phyloP scores from a whole-genome alignment of 2,888 invertebrate genomes.

The Taenaris catops region DNA sequence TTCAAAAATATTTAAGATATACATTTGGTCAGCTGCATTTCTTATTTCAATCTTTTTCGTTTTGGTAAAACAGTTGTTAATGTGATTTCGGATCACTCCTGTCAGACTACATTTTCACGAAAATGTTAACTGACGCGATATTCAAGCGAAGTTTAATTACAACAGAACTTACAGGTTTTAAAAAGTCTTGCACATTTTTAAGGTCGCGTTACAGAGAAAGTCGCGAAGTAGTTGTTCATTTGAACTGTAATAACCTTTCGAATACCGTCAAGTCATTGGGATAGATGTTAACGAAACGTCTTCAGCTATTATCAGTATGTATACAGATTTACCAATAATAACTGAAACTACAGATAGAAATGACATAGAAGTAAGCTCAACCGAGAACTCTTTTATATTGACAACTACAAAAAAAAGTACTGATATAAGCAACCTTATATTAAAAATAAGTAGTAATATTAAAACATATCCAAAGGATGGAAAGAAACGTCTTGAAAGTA shows the following conservation, averaged over 20 bases:
- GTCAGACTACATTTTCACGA: conserved; percentile 9
- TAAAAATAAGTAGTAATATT: conserved; percentile 66
- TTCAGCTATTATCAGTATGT: conserved; percentile 43
- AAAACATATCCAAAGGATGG: conserved; percentile 57
- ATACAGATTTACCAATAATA: conserved; percentile 32
- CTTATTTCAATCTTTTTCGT: no score
- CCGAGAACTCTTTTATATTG: conserved; percentile 31
- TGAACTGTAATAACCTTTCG: conserved; percentile 53
- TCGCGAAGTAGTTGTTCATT: conserved; percentile 36
- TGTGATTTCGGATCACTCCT: background rate
- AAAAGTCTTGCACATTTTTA: conserved; percentile 24
- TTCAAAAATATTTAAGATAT: no score
- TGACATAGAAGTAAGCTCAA: conserved; percentile 34
- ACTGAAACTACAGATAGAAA: conserved; percentile 26
- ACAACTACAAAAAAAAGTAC: conserved; percentile 40
- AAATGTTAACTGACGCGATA: conserved; percentile 8
- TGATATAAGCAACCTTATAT: conserved; percentile 43
- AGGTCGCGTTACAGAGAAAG: conserved; percentile 46
- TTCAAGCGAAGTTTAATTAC: conserved; percentile 28
- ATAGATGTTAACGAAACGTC: conserved; percentile 50
- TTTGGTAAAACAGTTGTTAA: no score
- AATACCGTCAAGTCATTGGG: conserved; percentile 35
- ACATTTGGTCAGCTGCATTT: no score
- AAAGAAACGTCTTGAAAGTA: conserved; percentile 37
- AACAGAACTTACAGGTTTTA: conserved; percentile 31